Conservation (phyloP, 2,888 invertebrate species). For the Pristionchus entomophagus region DNA sequence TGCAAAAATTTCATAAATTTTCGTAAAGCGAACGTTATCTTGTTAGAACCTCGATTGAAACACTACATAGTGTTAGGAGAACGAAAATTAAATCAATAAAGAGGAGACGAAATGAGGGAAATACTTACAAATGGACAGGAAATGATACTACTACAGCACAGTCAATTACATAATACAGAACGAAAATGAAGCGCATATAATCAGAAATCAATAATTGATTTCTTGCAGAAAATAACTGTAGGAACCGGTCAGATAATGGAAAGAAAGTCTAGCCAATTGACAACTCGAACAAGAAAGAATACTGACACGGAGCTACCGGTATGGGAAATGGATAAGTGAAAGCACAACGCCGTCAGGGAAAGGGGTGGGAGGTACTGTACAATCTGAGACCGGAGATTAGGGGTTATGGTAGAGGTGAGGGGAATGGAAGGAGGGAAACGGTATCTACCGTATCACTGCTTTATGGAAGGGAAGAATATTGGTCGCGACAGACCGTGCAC, state of each 20-base stretch:
- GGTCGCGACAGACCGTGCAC: background rate
- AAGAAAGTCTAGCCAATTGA: background rate
- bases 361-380: background rate
- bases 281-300: background rate
- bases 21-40: background rate
- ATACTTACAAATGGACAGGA: constrained; percentile 3
- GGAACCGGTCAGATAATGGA: background rate
- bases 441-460: too few relatives aligned
- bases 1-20: background rate
- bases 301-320: background rate
- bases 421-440: too few relatives aligned
- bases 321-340: background rate
- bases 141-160: background rate
- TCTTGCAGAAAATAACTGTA: background rate
- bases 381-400: background rate
- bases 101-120: constrained; percentile 13
- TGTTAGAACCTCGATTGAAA: background rate
- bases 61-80: constrained; percentile 23
- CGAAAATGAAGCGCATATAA: background rate
- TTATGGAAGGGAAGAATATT: background rate
- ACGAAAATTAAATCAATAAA: background rate
- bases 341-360: background rate
- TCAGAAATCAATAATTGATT: background rate
- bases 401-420: too few relatives aligned
- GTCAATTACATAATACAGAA: background rate